These are phyloP conservation scores for Clarias fuscus DNA, from an alignment of 2,797 vertebrate genomes.

Conservation along the genomic window DNA sequence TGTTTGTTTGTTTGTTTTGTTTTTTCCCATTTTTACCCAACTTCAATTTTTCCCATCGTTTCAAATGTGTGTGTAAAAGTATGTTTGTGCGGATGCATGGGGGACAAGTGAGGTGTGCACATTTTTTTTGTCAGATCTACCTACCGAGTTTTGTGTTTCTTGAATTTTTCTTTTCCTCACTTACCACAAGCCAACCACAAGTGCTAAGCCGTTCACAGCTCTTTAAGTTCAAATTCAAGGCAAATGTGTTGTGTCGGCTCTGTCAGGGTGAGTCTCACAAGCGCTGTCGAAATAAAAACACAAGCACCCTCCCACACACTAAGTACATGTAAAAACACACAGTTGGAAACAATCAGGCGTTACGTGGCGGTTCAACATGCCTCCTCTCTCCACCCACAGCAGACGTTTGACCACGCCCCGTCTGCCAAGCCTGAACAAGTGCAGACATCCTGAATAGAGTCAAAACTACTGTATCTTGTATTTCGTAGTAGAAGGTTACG, in stretches of 20 bases:
- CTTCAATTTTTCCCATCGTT: neutral
- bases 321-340: neutral
- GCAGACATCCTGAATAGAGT: neutral
- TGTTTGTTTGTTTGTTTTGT: neutral
- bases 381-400: neutral
- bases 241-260: neutral
- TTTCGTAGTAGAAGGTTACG: neutral
- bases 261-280: neutral
- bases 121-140: no score
- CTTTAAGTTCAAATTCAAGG: neutral
- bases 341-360: neutral
- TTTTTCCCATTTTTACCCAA: neutral
- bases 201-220: neutral
- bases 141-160: neutral
- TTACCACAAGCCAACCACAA: neutral
- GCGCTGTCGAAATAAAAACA: neutral
- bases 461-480: neutral
- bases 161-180: neutral
- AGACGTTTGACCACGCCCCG: neutral
- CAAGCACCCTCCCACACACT: neutral
- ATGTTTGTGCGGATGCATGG: neutral
- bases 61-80: neutral
- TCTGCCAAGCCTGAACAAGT: neutral
- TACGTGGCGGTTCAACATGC: neutral
- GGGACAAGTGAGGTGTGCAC: no score